A percentile compares a stretch with the other conserved stretches of the same genome.
Conservation (phyloP, 1,140 invertebrate genomes). For the Cyphomyrmex costatus region DNA sequence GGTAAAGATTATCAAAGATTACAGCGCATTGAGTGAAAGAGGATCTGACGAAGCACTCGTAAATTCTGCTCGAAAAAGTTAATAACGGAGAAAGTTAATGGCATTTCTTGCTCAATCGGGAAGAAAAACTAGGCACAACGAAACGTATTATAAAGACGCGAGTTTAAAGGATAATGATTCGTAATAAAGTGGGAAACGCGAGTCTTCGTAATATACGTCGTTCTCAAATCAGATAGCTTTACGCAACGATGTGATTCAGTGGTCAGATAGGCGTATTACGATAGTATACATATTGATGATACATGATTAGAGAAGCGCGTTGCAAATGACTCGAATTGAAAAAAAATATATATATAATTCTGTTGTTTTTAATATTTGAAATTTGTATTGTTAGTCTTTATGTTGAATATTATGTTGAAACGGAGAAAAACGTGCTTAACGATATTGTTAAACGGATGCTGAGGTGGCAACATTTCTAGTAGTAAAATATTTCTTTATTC, state of each 20-base stretch:
- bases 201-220: background rate
- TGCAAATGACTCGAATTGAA: background rate
- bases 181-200: background rate
- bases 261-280: background rate
- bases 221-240: conserved; percentile 9
- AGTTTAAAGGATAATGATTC: conserved; percentile 42
- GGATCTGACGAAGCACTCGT: conserved; percentile 10
- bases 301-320: background rate
- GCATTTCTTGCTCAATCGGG: conserved; percentile 24
- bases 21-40: background rate
- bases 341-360: background rate
- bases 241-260: conserved; percentile 8
- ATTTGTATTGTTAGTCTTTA: background rate
- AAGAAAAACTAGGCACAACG: conserved; percentile 23
- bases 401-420: background rate
- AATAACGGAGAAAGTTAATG: conserved; percentile 43
- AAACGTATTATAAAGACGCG: conserved; percentile 32
- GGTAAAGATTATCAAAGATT: conserved; percentile 29
- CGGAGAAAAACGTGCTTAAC: background rate
- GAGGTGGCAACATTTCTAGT: background rate
- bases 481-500: background rate
- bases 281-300: background rate
- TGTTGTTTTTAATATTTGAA: background rate
- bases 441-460: background rate
- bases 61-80: conserved; percentile 7